These are phyloP conservation scores for Lucinisca nassula DNA, from an alignment of 2,888 invertebrate species.

Conservation along the genomic window DNA sequence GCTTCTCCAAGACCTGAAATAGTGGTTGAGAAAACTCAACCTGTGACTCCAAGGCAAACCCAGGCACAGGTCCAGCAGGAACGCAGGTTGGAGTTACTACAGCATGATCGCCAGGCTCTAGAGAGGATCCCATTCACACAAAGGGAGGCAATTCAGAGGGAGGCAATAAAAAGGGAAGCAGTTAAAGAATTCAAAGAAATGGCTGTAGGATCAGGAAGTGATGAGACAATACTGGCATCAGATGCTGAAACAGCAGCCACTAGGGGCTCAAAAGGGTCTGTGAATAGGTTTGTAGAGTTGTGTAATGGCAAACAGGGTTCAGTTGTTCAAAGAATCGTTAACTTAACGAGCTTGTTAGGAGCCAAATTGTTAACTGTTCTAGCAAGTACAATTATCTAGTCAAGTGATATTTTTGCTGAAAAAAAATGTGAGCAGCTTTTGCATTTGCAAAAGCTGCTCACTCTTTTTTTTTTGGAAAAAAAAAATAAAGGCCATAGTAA, in stretches of 20 bases:
- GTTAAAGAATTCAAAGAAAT: slow-evolving; percentile 50
- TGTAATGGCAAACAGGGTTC: no score
- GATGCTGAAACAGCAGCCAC: slow-evolving; percentile 77
- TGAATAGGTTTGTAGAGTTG: slow-evolving; percentile 74
- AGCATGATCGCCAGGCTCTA: slow-evolving; percentile 35
- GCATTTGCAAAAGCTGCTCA: no score
- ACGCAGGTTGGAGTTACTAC: slow-evolving; percentile 20
- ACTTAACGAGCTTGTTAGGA: no score
- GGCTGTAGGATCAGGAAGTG: slow-evolving; percentile 74
- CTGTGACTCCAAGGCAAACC: slow-evolving; percentile 23
- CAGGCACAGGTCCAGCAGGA: slow-evolving; percentile 12
- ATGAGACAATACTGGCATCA: slow-evolving; percentile 74
- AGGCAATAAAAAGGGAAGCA: slow-evolving; percentile 8
- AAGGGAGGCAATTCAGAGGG: slow-evolving; percentile 15
- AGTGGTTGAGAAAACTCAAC: slow-evolving; percentile 15
- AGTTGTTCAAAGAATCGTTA: no score
- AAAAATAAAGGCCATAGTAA: no score
- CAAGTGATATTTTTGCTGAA: no score
- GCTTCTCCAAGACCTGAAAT: slow-evolving; percentile 23
- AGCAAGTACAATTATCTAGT: no score
- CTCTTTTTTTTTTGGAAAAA: no score
- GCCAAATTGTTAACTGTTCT: no score
- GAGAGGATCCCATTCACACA: slow-evolving; percentile 33
- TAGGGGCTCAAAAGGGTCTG: slow-evolving; percentile 65
- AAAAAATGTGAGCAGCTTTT: no score